A percentile compares a stretch with the other conserved stretches of the same genome.
Evolutionary conservation across 1,140 invertebrate species (phyloP).

Genomic region (Tetramorium simillimum): DNA sequence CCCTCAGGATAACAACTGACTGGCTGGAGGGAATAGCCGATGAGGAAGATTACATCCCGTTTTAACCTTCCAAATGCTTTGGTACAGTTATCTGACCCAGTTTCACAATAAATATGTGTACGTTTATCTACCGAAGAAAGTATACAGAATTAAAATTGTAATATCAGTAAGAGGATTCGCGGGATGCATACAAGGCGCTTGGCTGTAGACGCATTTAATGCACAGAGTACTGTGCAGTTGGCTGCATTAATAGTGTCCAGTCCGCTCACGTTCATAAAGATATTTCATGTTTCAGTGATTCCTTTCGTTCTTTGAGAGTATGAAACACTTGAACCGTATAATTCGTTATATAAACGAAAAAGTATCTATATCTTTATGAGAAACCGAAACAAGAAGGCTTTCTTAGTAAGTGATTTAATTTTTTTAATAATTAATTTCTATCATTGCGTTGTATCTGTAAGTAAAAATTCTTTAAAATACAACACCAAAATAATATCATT

Average conservation of each 20-base stretch:
- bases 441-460: neutral
- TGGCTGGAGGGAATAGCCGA: slow-evolving; percentile 51
- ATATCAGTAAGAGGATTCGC: neutral
- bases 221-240: neutral
- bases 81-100: slow-evolving; percentile 32
- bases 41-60: slow-evolving; percentile 27
- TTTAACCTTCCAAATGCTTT: neutral
- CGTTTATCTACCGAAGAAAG: neutral
- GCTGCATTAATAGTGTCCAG: neutral
- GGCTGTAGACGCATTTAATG: neutral
- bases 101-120: neutral
- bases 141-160: neutral
- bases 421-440: neutral
- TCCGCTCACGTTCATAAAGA: neutral
- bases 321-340: neutral
- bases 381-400: neutral
- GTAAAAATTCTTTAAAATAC: neutral
- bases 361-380: neutral
- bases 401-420: neutral
- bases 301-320: neutral
- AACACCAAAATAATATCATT: neutral
- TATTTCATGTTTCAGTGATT: slow-evolving; percentile 15
- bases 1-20: slow-evolving; percentile 53
- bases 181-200: neutral
- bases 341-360: neutral